Conservation (phyloP, 2,888 invertebrate genomes). For the Eupelmus urozonus region DNA sequence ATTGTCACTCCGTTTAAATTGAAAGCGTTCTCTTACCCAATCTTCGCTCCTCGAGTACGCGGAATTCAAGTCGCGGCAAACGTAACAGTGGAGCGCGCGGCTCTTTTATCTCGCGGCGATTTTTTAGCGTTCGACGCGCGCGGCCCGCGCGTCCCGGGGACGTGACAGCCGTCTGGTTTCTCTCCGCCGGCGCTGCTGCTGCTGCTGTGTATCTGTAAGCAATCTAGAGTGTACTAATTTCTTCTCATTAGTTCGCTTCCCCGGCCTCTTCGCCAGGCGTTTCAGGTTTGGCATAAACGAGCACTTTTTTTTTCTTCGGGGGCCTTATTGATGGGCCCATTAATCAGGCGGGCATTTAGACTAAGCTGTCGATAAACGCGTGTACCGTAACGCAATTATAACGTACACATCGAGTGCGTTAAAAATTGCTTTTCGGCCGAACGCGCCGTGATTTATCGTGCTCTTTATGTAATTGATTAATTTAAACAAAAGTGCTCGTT, state of each 20-base stretch:
- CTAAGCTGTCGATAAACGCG: background rate
- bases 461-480: too few relatives aligned
- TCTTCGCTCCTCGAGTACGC: too few relatives aligned
- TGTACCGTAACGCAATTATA: background rate
- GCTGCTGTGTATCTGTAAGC: constrained; percentile 51
- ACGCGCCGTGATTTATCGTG: too few relatives aligned
- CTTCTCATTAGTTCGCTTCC: constrained; percentile 44
- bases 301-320: constrained; percentile 3
- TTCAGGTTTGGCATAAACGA: constrained; percentile 25
- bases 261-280: constrained; percentile 27
- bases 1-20: too few relatives aligned
- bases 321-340: constrained; percentile 16
- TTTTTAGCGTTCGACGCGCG: background rate
- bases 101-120: background rate
- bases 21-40: too few relatives aligned
- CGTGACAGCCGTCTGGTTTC: background rate
- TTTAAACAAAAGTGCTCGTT: background rate
- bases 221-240: constrained; percentile 59
- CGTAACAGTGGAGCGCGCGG: too few relatives aligned
- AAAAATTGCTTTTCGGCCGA: too few relatives aligned
- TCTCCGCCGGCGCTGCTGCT: background rate
- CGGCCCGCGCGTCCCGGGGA: constrained; percentile 12
- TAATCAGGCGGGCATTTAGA: background rate
- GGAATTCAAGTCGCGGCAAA: too few relatives aligned
- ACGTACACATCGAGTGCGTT: too few relatives aligned